These are phyloP conservation scores for Musca domestica DNA, from an alignment of 1,140 invertebrate species.

Conservation along the genomic window DNA sequence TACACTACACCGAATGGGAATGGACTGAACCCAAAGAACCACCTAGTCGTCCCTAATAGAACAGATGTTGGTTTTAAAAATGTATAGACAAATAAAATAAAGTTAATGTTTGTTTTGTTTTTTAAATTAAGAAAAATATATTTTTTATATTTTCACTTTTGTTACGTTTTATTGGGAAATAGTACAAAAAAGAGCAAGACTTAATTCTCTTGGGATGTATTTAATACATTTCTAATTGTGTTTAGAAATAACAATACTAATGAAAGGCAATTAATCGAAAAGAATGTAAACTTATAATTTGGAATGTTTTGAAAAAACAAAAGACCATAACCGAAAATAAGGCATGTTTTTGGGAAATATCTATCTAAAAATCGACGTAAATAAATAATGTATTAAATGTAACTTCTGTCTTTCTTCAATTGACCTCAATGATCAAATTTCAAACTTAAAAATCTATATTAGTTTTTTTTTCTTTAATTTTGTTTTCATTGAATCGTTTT, in stretches of 20 bases:
- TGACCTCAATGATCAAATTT: not conserved
- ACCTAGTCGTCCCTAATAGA: constrained; percentile 39
- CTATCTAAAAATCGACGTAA: not conserved
- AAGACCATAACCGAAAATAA: constrained; percentile 5
- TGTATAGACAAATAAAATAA: not conserved
- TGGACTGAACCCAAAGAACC: constrained; percentile 49
- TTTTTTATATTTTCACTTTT: constrained; percentile 3
- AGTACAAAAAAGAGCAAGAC: not conserved
- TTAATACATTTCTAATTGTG: constrained; percentile 11
- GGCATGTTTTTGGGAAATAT: not conserved
- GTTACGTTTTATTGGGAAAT: constrained; percentile 13
- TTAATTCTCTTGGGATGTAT: constrained; percentile 11
- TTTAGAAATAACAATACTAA: constrained; percentile 1
- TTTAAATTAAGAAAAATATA: too few species aligned
- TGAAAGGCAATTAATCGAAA: not conserved
- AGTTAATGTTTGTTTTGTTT: not conserved
- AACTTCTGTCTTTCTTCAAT: not conserved
- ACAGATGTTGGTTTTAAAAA: constrained; percentile 3
- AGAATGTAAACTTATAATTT: constrained; percentile 10
- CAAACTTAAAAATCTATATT: not conserved
- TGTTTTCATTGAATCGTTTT: too few species aligned
- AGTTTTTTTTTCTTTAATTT: not conserved
- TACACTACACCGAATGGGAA: constrained; percentile 44
- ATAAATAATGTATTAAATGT: constrained; percentile 6
- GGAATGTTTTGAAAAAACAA: constrained; percentile 3